Conservation (phyloP, 2,888 invertebrate species). For the Saturnia japonica region DNA sequence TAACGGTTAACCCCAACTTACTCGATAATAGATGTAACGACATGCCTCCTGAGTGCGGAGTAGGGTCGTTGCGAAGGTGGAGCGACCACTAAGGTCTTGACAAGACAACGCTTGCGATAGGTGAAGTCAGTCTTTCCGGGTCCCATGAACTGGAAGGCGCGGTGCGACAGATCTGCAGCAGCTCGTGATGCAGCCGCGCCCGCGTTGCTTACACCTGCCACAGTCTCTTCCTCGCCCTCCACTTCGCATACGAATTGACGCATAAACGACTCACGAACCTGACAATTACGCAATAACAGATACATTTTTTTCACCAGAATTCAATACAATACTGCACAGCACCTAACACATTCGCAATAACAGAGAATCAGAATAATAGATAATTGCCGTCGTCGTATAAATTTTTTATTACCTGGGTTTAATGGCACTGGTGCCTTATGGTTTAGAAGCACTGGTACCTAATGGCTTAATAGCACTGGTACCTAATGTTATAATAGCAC, state of each 20-base stretch:
- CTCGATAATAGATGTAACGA: conserved; percentile 94
- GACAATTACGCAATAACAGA: background rate
- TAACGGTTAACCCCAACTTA: conserved; percentile 46
- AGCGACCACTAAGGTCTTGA: conserved; percentile 90
- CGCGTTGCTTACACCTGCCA: conserved; percentile 48
- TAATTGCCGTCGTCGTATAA: too few relatives aligned
- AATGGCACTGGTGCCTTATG: too few relatives aligned
- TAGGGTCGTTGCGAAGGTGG: conserved; percentile 92
- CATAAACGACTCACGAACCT: conserved; percentile 99
- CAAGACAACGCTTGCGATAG: conserved; percentile 92
- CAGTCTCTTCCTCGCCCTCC: conserved; percentile 89
- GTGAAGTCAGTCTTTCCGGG: conserved; percentile 72
- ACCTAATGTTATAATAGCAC: too few relatives aligned
- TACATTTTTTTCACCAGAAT: too few relatives aligned
- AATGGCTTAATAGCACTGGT: too few relatives aligned
- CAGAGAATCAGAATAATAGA: too few relatives aligned
- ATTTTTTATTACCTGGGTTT: too few relatives aligned
- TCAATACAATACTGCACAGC: too few relatives aligned
- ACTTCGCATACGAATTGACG: conserved; percentile 96
- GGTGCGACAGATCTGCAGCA: conserved; percentile 55
- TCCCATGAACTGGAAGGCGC: conserved; percentile 71
- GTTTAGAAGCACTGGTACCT: too few relatives aligned
- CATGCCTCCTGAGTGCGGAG: conserved; percentile 89
- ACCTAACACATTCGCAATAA: too few relatives aligned
- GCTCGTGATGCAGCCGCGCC: conserved; percentile 35